phyloP scores from a whole-genome alignment of 2,888 invertebrate species.

The Magallana nippona region DNA sequence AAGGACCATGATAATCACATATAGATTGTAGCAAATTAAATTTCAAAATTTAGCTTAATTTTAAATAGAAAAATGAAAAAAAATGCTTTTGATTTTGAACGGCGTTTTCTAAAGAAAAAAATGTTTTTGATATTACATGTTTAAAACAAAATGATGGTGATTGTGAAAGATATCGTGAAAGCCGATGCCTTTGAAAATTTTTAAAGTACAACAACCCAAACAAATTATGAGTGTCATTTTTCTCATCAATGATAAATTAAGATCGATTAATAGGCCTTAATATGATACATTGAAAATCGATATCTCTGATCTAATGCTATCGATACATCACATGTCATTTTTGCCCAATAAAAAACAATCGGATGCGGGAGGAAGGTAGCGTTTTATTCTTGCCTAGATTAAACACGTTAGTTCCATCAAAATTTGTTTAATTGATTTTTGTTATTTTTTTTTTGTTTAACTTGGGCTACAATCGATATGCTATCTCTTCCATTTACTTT shows the following conservation, averaged over 20 bases:
- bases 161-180: not conserved
- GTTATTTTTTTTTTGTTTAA: constrained; percentile 14
- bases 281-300: constrained; percentile 30
- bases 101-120: too few species aligned
- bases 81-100: too few species aligned
- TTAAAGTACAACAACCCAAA: not conserved
- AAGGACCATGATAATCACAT: too few species aligned
- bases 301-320: constrained; percentile 13
- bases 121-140: not conserved
- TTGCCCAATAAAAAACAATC: not conserved
- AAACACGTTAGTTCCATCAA: constrained; percentile 6
- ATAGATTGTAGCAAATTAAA: too few species aligned
- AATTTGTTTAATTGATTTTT: constrained; percentile 34
- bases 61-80: too few species aligned
- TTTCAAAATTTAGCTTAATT: too few species aligned
- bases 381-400: constrained; percentile 23
- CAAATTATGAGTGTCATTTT: constrained; percentile 21
- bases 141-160: not conserved
- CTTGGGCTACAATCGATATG: constrained; percentile 9
- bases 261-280: constrained; percentile 10
- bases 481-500: constrained; percentile 26
- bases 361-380: constrained; percentile 6
- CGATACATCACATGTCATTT: constrained; percentile 29
- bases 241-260: constrained; percentile 25
- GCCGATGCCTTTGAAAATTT: too few species aligned